phyloP scores from a whole-genome alignment of 2,113 vertebrate genomes.

The Dicrurus megarhynchus region DNA sequence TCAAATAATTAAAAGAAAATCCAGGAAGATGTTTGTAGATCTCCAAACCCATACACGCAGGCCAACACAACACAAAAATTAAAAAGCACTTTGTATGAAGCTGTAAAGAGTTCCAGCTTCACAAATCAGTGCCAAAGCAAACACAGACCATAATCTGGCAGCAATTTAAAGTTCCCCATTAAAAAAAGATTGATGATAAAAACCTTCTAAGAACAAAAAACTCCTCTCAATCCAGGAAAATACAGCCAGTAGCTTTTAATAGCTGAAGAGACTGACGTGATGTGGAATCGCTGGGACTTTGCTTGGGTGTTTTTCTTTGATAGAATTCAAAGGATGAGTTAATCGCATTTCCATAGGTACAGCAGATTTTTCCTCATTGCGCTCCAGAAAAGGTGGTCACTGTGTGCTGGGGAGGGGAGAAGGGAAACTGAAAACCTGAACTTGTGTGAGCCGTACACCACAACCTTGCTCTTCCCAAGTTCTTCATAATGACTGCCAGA shows the following conservation, averaged over 20 bases:
- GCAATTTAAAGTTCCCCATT: background rate
- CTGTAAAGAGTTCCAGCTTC: background rate
- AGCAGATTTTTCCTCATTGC: background rate
- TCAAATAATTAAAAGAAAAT: background rate
- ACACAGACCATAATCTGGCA: background rate
- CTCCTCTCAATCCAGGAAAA: background rate
- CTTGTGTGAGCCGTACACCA: background rate
- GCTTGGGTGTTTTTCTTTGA: background rate
- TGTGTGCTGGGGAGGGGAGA: background rate
- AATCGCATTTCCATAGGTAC: background rate
- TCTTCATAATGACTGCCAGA: background rate
- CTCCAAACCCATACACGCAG: background rate
- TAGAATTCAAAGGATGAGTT: background rate
- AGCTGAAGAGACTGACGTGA: background rate
- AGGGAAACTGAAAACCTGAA: background rate
- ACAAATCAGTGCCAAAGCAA: background rate
- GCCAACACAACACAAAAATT: fast-evolving
- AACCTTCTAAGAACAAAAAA: background rate
- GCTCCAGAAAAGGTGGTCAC: background rate
- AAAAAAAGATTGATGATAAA: background rate
- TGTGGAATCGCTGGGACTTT: background rate
- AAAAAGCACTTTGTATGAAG: background rate
- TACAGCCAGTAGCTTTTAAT: background rate
- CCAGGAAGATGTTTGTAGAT: background rate
- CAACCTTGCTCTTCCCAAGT: background rate